These are phyloP conservation scores for Liodrosophila aerea DNA, from an alignment of 2,888 invertebrate species.

Conservation along the genomic window DNA sequence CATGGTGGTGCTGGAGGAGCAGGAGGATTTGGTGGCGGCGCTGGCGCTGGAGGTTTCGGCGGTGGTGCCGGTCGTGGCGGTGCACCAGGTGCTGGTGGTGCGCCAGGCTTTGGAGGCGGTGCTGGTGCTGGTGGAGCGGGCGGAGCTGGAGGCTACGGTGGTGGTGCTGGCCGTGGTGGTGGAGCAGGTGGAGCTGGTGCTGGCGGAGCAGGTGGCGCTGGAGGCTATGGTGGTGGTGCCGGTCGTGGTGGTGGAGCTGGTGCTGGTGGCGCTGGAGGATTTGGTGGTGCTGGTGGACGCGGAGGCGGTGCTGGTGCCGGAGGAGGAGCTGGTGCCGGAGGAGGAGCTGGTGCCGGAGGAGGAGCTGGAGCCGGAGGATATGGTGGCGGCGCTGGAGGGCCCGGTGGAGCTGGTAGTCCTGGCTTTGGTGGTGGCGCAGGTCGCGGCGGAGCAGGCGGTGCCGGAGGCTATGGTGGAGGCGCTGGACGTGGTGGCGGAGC, in stretches of 20 bases:
- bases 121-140: constrained; percentile 18
- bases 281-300: constrained; percentile 26
- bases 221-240: constrained; percentile 35
- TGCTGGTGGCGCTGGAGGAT: constrained; percentile 29
- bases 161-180: constrained; percentile 18
- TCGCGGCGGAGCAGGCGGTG: constrained; percentile 1
- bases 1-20: constrained; percentile 18
- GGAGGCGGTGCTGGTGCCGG: constrained; percentile 25
- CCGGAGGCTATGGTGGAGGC: constrained; percentile 3
- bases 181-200: constrained; percentile 24
- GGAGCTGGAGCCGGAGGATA: constrained; percentile 25
- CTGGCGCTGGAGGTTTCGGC: constrained; percentile 8
- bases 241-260: constrained; percentile 1
- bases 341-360: constrained; percentile 23
- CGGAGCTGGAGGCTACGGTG: constrained; percentile 30
- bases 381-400: constrained; percentile 23
- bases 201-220: constrained; percentile 29
- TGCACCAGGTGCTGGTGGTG: constrained; percentile 35
- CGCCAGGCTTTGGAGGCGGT: not conserved
- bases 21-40: constrained; percentile 25
- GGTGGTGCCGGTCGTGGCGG: constrained; percentile 13
- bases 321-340: constrained; percentile 31
- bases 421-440: constrained; percentile 36
- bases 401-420: not conserved
- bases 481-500: constrained; percentile 20